Percentiles rank a stretch among this genome's conserved stretches.
phyloP scores from a whole-genome alignment of 2,888 invertebrate species.

The Monoplex corrugatus region DNA sequence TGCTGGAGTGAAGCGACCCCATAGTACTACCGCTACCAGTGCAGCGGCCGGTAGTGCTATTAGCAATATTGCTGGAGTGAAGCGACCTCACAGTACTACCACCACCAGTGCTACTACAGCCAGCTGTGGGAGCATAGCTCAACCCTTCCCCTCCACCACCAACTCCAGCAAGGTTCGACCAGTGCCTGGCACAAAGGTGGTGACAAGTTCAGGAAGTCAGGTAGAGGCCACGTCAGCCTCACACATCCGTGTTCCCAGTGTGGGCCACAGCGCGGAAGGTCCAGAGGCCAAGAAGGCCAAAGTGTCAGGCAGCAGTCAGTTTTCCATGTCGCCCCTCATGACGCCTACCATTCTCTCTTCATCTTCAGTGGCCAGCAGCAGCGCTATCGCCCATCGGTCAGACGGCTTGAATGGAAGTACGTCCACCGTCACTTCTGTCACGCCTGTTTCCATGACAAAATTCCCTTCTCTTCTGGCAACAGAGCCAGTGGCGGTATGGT shows the following conservation, averaged over 20 bases:
- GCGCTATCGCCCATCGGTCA: neutral
- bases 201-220: neutral
- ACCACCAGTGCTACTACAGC: too few species aligned
- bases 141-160: constrained; percentile 15
- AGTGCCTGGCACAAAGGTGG: neutral
- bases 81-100: neutral
- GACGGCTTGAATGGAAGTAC: constrained; percentile 5
- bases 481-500: neutral
- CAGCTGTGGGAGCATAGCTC: neutral
- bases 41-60: neutral
- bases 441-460: neutral
- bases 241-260: neutral
- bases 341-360: constrained; percentile 47
- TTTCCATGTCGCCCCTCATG: neutral
- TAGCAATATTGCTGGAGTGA: neutral
- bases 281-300: constrained; percentile 38
- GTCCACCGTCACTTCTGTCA: neutral
- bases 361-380: neutral
- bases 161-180: constrained; percentile 48
- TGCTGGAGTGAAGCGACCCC: constrained; percentile 27
- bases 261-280: neutral
- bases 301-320: neutral
- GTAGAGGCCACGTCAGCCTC: neutral
- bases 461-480: neutral
- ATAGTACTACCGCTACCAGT: neutral